phyloP scores from a whole-genome alignment of 2,113 vertebrate species.

The Notarius quadriscutis region DNA sequence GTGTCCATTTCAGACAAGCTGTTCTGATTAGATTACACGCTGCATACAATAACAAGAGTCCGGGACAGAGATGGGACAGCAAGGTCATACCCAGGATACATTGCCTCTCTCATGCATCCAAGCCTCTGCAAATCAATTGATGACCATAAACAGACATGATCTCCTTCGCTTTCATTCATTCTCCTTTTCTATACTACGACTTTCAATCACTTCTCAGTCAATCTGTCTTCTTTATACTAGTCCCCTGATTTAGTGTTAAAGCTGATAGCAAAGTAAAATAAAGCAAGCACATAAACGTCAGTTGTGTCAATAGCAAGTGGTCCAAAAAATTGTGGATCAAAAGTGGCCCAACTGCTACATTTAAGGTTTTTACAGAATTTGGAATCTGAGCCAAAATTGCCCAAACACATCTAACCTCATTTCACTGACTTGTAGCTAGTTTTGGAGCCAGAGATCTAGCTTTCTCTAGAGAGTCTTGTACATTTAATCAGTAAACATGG shows the following conservation, averaged over 20 bases:
- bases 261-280: background rate
- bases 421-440: background rate
- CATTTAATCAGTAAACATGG: background rate
- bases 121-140: background rate
- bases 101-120: background rate
- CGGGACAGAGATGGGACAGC: background rate
- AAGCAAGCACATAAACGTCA: background rate
- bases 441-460: background rate
- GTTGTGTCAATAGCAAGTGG: background rate
- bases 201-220: background rate
- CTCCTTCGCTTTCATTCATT: background rate
- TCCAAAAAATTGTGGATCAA: background rate
- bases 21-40: conserved; percentile 35
- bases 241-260: too few relatives aligned
- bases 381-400: background rate
- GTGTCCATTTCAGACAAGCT: conserved; percentile 7
- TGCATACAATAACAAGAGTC: conserved; percentile 24
- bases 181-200: background rate
- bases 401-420: background rate
- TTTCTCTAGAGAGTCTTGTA: background rate
- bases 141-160: background rate
- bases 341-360: background rate
- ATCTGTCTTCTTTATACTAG: background rate
- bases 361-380: background rate
- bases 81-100: background rate